Percentiles rank a stretch among this genome's conserved stretches.
These are phyloP conservation scores for Vidua macroura DNA, from an alignment of 2,113 vertebrate genomes.

Conservation along the genomic window DNA sequence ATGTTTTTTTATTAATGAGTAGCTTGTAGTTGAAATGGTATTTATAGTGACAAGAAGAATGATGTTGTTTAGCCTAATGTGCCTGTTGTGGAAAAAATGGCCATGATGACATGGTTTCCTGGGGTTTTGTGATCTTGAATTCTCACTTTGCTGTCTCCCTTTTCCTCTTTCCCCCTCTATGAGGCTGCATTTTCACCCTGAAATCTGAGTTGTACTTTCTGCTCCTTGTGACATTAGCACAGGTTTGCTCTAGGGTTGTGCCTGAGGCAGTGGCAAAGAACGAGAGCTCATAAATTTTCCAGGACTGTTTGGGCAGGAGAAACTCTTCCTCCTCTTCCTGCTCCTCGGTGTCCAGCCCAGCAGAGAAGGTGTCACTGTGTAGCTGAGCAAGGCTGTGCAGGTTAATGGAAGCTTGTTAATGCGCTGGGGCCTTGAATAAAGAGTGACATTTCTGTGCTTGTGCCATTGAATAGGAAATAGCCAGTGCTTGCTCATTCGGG, in stretches of 20 bases:
- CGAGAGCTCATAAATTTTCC: neutral
- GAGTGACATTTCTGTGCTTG: neutral
- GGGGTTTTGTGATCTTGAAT: neutral
- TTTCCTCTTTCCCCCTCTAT: neutral
- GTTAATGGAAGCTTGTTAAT: neutral
- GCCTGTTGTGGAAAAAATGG: neutral
- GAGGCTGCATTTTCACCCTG: neutral
- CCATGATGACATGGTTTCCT: neutral
- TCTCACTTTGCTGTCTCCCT: neutral
- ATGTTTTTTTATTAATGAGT: neutral
- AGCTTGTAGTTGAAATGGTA: neutral
- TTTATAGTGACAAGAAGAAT: neutral
- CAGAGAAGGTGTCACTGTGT: neutral
- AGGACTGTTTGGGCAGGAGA: neutral
- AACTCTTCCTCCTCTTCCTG: neutral
- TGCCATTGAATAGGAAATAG: neutral
- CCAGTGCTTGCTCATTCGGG: neutral
- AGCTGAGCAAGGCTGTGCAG: neutral
- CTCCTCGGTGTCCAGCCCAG: neutral
- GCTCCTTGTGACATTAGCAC: neutral
- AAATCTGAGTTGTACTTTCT: neutral
- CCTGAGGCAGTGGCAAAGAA: neutral
- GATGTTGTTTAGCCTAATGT: neutral
- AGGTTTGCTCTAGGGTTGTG: neutral
- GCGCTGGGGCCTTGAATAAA: neutral